Conservation (phyloP, 2,113 vertebrate species). For the Brachyistius frenatus region DNA sequence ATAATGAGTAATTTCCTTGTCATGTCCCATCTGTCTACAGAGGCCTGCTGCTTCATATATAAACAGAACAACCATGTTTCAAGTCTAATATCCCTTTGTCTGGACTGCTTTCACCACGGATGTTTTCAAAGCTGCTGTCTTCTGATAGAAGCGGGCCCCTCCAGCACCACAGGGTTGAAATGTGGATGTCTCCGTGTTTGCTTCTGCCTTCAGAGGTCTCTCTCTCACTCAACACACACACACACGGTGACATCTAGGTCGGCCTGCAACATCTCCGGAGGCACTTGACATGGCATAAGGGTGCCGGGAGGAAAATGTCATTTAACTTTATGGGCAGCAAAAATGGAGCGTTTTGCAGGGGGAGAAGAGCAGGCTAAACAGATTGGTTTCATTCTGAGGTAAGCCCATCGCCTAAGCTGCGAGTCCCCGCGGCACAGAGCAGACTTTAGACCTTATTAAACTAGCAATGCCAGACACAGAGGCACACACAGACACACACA, state of each 20-base stretch:
- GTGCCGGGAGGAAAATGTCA: slow-evolving; percentile 80
- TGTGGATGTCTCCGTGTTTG: slow-evolving; percentile 69
- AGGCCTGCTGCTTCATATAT: slow-evolving; percentile 46
- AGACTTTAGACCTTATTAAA: slow-evolving; percentile 84
- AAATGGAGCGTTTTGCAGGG: slow-evolving; percentile 79
- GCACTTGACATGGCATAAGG: slow-evolving; percentile 71
- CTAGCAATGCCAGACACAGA: slow-evolving; percentile 72
- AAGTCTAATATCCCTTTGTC: slow-evolving; percentile 55
- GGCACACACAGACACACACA: slow-evolving; percentile 45
- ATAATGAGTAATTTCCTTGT: slow-evolving; percentile 57
- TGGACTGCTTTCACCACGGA: slow-evolving; percentile 33
- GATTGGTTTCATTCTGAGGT: slow-evolving; percentile 86
- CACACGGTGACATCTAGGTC: slow-evolving; percentile 71
- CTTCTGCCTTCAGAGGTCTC: slow-evolving; percentile 66
- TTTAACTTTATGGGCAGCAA: slow-evolving; percentile 80
- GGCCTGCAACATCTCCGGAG: slow-evolving; percentile 70
- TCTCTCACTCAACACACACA: slow-evolving; percentile 69
- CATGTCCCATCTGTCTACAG: slow-evolving; percentile 60
- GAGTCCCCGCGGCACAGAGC: slow-evolving; percentile 78
- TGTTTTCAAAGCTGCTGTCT: slow-evolving; percentile 58
- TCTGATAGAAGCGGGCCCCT: slow-evolving; percentile 45
- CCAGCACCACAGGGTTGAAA: slow-evolving; percentile 47
- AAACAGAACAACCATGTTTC: slow-evolving; percentile 57
- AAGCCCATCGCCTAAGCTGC: slow-evolving; percentile 76
- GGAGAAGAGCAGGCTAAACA: slow-evolving; percentile 81